Conservation (phyloP, 2,888 invertebrate species). For the Dasypogon diadema region DNA sequence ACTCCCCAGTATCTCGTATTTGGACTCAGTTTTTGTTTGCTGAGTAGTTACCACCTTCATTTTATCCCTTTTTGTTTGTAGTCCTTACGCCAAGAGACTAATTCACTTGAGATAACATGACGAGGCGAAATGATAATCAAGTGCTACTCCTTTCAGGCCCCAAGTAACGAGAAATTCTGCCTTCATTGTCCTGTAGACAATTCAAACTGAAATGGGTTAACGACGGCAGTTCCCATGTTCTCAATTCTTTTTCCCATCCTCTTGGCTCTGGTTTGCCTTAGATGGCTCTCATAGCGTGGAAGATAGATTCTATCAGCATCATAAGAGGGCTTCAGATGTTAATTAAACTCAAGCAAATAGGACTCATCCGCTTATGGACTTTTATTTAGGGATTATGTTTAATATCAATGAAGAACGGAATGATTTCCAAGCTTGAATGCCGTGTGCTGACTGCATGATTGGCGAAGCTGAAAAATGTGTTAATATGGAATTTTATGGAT, state of each 20-base stretch:
- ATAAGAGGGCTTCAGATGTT: conserved; percentile 40
- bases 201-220: conserved; percentile 34
- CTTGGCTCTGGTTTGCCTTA: background rate
- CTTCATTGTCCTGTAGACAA: conserved; percentile 30
- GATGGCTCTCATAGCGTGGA: background rate
- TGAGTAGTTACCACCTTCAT: conserved; percentile 33
- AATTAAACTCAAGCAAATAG: conserved; percentile 50
- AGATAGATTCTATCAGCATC: conserved; percentile 1
- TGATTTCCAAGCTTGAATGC: background rate
- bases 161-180: background rate
- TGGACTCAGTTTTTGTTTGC: conserved; percentile 33
- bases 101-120: conserved; percentile 52
- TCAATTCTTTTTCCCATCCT: conserved; percentile 11
- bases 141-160: conserved; percentile 9
- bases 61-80: conserved; percentile 49
- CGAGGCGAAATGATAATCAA: conserved; percentile 51
- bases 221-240: conserved; percentile 18
- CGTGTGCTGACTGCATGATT: background rate
- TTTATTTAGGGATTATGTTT: conserved; percentile 41
- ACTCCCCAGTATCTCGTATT: conserved; percentile 7
- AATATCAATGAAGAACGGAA: conserved; percentile 18
- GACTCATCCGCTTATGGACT: conserved; percentile 47
- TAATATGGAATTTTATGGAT: background rate
- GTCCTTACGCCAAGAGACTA: conserved; percentile 45
- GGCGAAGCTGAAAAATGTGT: background rate